A percentile compares a stretch with the other conserved stretches of the same genome.
These are phyloP conservation scores for Nymphalis urticae DNA, from an alignment of 2,888 invertebrate species.

Conservation along the genomic window DNA sequence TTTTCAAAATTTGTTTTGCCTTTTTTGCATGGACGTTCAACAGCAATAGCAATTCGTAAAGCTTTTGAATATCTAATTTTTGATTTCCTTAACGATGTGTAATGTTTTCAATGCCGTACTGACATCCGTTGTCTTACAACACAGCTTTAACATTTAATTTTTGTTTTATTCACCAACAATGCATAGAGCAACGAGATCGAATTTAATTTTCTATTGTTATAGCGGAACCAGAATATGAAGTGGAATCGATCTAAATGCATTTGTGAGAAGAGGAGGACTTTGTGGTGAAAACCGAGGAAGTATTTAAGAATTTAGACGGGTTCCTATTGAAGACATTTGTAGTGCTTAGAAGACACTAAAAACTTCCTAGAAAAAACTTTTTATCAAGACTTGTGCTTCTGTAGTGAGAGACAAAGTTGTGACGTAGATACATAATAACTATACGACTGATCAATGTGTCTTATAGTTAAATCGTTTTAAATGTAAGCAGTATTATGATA, in stretches of 20 bases:
- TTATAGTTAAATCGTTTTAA: conserved; percentile 43
- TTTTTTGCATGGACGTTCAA: conserved; percentile 25
- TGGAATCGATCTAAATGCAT: conserved; percentile 75
- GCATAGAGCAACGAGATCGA: conserved; percentile 39
- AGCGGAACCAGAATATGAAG: conserved; percentile 73
- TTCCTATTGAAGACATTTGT: not conserved
- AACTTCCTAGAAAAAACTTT: conserved; percentile 14
- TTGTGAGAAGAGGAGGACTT: conserved; percentile 56
- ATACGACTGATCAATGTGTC: conserved; percentile 60
- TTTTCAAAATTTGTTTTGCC: conserved; percentile 18
- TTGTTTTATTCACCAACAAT: not conserved
- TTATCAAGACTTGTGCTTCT: conserved; percentile 2
- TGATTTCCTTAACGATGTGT: conserved; percentile 3
- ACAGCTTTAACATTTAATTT: conserved; percentile 40
- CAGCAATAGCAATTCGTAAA: conserved; percentile 4
- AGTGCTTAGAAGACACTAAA: conserved; percentile 1
- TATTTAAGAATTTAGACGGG: conserved; percentile 1
- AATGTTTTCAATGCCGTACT: conserved; percentile 41
- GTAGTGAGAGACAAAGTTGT: conserved; percentile 36
- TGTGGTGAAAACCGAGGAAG: conserved; percentile 30
- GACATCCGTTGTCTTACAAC: conserved; percentile 75
- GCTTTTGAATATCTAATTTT: conserved; percentile 14
- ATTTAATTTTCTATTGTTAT: conserved; percentile 60
- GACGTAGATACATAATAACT: conserved; percentile 35
- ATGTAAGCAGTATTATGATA: conserved; percentile 71